Percentiles rank a stretch among this genome's conserved stretches.
These are phyloP conservation scores for Scartelaos histophorus DNA, from an alignment of 2,113 vertebrate genomes.

Conservation along the genomic window DNA sequence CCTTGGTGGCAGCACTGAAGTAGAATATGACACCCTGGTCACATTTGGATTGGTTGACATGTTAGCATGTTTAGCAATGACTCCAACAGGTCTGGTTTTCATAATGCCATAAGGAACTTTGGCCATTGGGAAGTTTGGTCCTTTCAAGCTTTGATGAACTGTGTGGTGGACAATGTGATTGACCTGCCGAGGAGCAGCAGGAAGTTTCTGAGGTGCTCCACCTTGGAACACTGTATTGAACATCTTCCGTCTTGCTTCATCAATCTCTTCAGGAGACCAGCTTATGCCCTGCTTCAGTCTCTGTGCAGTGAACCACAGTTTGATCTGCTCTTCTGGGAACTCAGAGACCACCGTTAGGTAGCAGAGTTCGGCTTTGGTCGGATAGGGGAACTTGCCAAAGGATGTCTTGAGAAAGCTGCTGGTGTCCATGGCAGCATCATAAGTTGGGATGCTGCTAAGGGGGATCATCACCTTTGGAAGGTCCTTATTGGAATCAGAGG, in stretches of 20 bases:
- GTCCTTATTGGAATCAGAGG: conserved; percentile 79
- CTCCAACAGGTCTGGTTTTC: conserved; percentile 78
- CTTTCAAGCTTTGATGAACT: conserved; percentile 79
- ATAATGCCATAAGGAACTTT: conserved; percentile 82
- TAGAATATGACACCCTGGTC: conserved; percentile 80
- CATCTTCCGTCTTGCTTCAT: conserved; percentile 96
- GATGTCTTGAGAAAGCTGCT: conserved; percentile 97
- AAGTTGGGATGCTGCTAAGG: conserved; percentile 94
- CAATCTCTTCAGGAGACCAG: conserved; percentile 97
- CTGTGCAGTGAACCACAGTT: conserved; percentile 98
- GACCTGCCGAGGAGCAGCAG: conserved; percentile 48
- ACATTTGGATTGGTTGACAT: conserved; percentile 85
- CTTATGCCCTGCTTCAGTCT: conserved; percentile 97
- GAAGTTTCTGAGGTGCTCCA: conserved; percentile 68
- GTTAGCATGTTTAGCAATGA: conserved; percentile 83
- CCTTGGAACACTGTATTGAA: conserved; percentile 96
- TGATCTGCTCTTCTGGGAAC: conserved; percentile 96
- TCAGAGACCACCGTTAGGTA: conserved; percentile 97
- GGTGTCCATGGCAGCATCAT: conserved; percentile 94
- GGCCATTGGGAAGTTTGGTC: conserved; percentile 77
- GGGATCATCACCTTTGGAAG: conserved; percentile 98
- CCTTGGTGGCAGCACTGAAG: conserved; percentile 79
- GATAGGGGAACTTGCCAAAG: conserved; percentile 97
- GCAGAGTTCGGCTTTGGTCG: conserved; percentile 96
- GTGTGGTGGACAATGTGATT: conserved; percentile 77